Evolutionary conservation across 2,888 invertebrate genomes (phyloP).

Genomic region (Eupithecia tripunctaria): DNA sequence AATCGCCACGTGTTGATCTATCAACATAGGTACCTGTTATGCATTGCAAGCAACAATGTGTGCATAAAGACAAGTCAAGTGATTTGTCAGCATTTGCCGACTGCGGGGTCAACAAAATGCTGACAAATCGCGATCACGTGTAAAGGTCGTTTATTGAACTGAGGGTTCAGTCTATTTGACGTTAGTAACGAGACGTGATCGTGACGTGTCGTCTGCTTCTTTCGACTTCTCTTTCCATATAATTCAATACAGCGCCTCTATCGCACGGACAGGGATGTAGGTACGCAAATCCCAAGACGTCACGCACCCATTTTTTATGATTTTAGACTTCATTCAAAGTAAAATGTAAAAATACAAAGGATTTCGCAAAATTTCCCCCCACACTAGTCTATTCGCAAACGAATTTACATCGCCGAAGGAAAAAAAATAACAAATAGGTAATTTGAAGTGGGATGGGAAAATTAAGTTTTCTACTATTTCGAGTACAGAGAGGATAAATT

Average conservation of each 20-base stretch:
- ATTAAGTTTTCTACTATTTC: neutral
- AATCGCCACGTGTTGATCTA: neutral
- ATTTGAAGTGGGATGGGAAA: neutral
- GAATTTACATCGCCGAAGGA: too few relatives aligned
- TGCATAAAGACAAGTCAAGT: neutral
- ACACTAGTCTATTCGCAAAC: too few relatives aligned
- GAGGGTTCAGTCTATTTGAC: too few relatives aligned
- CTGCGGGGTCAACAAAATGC: neutral
- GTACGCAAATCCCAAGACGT: too few relatives aligned
- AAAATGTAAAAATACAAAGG: neutral
- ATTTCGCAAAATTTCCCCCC: neutral
- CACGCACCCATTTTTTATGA: too few relatives aligned
- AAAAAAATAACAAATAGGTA: too few relatives aligned
- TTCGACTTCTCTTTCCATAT: too few relatives aligned
- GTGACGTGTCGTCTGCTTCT: too few relatives aligned
- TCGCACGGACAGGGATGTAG: too few relatives aligned
- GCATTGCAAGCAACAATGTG: neutral
- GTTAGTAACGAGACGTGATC: too few relatives aligned
- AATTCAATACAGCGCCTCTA: too few relatives aligned
- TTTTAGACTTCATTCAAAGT: neutral
- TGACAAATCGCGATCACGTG: too few relatives aligned
- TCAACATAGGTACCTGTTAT: conserved; percentile 2
- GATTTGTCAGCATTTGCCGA: neutral
- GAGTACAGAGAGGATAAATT: neutral
- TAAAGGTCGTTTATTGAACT: neutral